Evolutionary conservation across 2,888 invertebrate genomes (phyloP).

Genomic region (Sminthurinus aureus): DNA sequence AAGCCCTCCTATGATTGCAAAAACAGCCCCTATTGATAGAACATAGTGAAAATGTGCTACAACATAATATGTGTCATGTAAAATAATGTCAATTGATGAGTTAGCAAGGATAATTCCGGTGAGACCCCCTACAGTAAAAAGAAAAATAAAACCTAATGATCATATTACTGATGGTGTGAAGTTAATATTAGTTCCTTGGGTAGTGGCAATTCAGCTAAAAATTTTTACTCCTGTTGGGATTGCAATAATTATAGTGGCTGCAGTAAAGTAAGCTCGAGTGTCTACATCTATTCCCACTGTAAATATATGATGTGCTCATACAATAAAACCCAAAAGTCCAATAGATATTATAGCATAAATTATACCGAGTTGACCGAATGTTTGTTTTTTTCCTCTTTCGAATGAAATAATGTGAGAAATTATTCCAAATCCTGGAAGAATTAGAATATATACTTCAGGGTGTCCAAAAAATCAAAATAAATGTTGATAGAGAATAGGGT

Average conservation of each 20-base stretch:
- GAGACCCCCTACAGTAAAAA: constrained; percentile 79
- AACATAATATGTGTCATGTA: constrained; percentile 86
- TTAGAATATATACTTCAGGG: constrained; percentile 86
- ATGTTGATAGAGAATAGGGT: constrained; percentile 82
- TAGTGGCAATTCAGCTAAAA: constrained; percentile 78
- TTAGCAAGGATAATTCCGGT: constrained; percentile 72
- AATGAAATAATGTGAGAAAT: constrained; percentile 79
- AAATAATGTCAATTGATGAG: constrained; percentile 77
- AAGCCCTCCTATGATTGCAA: constrained; percentile 78
- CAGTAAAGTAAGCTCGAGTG: constrained; percentile 83
- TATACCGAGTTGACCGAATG: constrained; percentile 77
- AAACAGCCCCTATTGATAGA: constrained; percentile 79
- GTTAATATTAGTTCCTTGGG: constrained; percentile 72
- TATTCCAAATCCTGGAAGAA: constrained; percentile 83
- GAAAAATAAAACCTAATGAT: constrained; percentile 77
- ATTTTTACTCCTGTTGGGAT: constrained; percentile 85
- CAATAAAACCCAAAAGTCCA: constrained; percentile 83
- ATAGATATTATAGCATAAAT: constrained; percentile 85
- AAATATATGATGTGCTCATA: constrained; percentile 87
- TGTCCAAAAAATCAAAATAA: constrained; percentile 90
- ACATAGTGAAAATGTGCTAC: constrained; percentile 86
- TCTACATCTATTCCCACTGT: constrained; percentile 84
- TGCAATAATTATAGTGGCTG: constrained; percentile 87
- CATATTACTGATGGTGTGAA: constrained; percentile 71
- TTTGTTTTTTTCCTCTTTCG: constrained; percentile 78